Evolutionary conservation across 2,113 vertebrate genomes (phyloP).

Genomic region (Labeo catla): DNA sequence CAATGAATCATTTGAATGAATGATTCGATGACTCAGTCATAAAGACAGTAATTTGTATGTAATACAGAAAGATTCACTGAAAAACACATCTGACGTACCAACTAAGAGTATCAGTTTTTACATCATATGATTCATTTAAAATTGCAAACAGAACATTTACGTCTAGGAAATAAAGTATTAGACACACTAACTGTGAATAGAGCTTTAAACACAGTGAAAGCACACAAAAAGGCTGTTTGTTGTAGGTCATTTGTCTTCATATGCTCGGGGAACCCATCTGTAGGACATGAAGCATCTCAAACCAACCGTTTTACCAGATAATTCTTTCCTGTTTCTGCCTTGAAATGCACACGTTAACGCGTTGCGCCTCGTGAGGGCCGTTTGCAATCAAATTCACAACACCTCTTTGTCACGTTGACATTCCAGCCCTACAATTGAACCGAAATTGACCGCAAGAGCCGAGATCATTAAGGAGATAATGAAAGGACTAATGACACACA

Average conservation of each 20-base stretch:
- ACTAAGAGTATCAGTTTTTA: background rate
- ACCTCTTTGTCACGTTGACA: constrained; percentile 25
- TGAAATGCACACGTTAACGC: background rate
- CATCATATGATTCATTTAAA: background rate
- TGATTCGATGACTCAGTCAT: background rate
- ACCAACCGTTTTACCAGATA: constrained; percentile 45
- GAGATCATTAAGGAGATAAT: constrained; percentile 35
- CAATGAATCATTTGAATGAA: background rate
- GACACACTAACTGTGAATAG: background rate
- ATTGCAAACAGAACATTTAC: background rate
- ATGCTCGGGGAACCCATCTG: constrained; percentile 67
- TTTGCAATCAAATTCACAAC: background rate
- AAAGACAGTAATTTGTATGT: background rate
- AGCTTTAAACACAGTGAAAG: constrained; percentile 6
- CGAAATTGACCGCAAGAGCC: constrained; percentile 8
- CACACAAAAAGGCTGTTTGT: background rate
- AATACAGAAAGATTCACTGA: background rate
- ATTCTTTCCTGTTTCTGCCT: constrained; percentile 7
- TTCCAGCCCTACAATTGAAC: constrained; percentile 1
- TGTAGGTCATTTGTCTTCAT: constrained; percentile 47
- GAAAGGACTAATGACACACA: constrained; percentile 25
- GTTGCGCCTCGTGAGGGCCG: background rate
- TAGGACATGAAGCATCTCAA: constrained; percentile 65
- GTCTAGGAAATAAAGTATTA: background rate
- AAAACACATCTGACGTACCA: background rate